phyloP scores from a whole-genome alignment of 2,888 invertebrate species.

The Eupeodes latifasciatus region DNA sequence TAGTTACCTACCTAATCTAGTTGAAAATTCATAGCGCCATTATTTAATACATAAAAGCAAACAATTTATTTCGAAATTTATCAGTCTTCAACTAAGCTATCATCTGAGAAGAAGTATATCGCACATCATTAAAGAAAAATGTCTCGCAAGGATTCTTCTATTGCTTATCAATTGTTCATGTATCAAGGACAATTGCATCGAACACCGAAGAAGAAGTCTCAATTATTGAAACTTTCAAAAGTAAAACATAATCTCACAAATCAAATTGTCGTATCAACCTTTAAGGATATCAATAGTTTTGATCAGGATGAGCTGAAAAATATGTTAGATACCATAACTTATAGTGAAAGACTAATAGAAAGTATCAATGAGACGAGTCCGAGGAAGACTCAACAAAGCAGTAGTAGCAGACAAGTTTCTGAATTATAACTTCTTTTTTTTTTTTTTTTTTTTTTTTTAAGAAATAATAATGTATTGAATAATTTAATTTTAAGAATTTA shows the following conservation, averaged over 20 bases:
- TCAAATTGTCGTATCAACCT: conserved; percentile 26
- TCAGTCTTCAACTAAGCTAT: neutral
- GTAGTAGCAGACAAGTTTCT: conserved; percentile 24
- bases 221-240: neutral
- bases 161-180: conserved; percentile 36
- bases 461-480: too few species aligned
- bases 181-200: conserved; percentile 31
- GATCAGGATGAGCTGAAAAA: conserved; percentile 27
- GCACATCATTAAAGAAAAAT: neutral
- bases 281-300: conserved; percentile 35
- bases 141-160: neutral
- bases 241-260: conserved; percentile 35
- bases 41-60: too few species aligned
- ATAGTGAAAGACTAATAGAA: conserved; percentile 14
- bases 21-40: too few species aligned
- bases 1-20: too few species aligned
- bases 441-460: too few species aligned
- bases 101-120: neutral
- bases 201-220: neutral
- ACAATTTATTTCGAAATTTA: neutral
- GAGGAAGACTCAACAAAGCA: neutral
- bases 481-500: too few species aligned
- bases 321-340: conserved; percentile 25
- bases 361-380: neutral
- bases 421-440: neutral